Conservation (phyloP, 2,888 invertebrate genomes). For the Silvanus unidentatus region DNA sequence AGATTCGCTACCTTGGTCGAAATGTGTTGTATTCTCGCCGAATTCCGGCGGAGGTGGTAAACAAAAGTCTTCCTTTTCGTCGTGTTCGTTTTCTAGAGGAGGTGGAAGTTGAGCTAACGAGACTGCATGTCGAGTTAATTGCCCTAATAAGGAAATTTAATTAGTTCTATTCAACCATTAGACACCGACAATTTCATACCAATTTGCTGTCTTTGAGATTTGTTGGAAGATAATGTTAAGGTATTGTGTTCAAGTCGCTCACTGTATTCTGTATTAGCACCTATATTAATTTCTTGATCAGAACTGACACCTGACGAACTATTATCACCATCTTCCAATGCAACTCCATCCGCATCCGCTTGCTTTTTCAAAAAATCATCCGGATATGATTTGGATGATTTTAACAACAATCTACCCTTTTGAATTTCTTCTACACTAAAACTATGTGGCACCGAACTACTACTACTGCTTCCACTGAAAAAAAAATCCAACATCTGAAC, state of each 20-base stretch:
- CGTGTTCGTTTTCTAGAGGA: constrained; percentile 66
- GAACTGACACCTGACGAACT: constrained; percentile 84
- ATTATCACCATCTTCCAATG: constrained; percentile 76
- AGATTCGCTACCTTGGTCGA: constrained; percentile 45
- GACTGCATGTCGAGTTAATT: constrained; percentile 43
- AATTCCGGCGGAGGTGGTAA: constrained; percentile 59
- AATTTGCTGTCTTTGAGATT: constrained; percentile 36
- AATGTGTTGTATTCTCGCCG: constrained; percentile 41
- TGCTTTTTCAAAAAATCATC: constrained; percentile 64
- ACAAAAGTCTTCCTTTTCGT: constrained; percentile 59
- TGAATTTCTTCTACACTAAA: constrained; percentile 86
- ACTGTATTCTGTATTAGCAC: constrained; percentile 49
- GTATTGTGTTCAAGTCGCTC: constrained; percentile 35
- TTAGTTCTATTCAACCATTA: too few relatives aligned
- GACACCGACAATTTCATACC: constrained; percentile 26
- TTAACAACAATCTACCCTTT: constrained; percentile 76
- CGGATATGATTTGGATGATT: constrained; percentile 82
- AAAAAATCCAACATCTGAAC: background rate
- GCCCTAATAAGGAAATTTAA: constrained; percentile 9
- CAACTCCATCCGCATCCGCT: constrained; percentile 38
- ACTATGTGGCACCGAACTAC: constrained; percentile 75
- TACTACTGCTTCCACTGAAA: constrained; percentile 65
- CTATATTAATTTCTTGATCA: constrained; percentile 68
- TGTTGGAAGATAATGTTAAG: constrained; percentile 31
- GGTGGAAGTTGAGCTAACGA: constrained; percentile 76